phyloP scores from a whole-genome alignment of 1,140 invertebrate genomes.

The Cydia strobilella region DNA sequence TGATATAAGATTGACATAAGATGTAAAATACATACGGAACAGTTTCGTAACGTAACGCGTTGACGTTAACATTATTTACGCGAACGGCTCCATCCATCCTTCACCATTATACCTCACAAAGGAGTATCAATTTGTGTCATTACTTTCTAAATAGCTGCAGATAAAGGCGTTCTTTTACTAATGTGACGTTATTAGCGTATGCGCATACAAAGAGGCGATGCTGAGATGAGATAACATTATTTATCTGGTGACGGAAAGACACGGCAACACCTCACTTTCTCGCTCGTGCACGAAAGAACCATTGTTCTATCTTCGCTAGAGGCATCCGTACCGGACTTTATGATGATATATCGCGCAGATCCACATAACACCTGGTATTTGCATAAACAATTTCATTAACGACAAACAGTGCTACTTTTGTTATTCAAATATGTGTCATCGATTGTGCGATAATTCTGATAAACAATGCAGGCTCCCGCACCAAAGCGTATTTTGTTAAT shows the following conservation, averaged over 20 bases:
- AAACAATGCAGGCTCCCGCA: conserved; percentile 41
- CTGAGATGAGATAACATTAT: conserved; percentile 45
- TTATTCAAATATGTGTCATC: conserved; percentile 51
- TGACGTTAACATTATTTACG: conserved; percentile 31
- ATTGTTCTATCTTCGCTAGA: conserved; percentile 49
- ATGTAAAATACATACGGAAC: conserved; percentile 7
- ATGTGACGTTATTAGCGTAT: conserved; percentile 45
- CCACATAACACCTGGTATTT: conserved; percentile 44
- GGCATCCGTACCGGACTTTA: conserved; percentile 42
- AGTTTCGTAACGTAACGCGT: conserved; percentile 22
- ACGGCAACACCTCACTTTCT: conserved; percentile 45
- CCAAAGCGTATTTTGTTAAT: conserved; percentile 55
- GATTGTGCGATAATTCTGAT: conserved; percentile 42
- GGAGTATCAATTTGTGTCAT: conserved; percentile 38
- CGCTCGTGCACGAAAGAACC: conserved; percentile 41
- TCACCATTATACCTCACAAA: conserved; percentile 38
- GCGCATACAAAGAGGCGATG: conserved; percentile 42
- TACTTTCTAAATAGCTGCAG: conserved; percentile 38
- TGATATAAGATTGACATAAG: conserved; percentile 9
- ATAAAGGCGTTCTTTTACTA: conserved; percentile 34
- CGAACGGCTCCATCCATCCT: conserved; percentile 13
- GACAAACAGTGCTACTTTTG: conserved; percentile 40
- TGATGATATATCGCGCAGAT: conserved; percentile 34
- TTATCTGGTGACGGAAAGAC: conserved; percentile 46
- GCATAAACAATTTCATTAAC: conserved; percentile 49